Conservation (phyloP, 2,888 invertebrate genomes). For the Drosophila monieri region DNA sequence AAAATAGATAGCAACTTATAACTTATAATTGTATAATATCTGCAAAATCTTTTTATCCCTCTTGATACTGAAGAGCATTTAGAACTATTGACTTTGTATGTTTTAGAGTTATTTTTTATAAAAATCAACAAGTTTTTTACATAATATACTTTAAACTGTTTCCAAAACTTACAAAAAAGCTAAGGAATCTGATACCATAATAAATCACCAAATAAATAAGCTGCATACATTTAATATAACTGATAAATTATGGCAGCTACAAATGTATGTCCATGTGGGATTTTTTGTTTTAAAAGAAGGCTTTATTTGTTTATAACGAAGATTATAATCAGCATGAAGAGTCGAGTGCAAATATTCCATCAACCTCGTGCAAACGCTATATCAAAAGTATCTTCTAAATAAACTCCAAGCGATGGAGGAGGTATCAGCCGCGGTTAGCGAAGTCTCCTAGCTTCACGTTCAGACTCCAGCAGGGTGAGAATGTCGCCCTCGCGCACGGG, state of each 20-base stretch:
- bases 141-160: too few species aligned
- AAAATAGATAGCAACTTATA: not conserved
- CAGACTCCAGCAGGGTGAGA: constrained; percentile 98
- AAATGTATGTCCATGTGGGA: too few species aligned
- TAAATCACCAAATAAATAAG: too few species aligned
- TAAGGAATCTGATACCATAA: too few species aligned
- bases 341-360: not conserved
- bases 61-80: too few species aligned
- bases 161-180: too few species aligned
- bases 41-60: too few species aligned
- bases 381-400: constrained; percentile 76
- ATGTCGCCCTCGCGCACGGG: constrained; percentile 99
- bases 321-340: constrained; percentile 5
- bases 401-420: constrained; percentile 85
- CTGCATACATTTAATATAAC: too few species aligned
- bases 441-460: constrained; percentile 99
- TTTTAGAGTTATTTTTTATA: too few species aligned
- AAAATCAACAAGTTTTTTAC: not conserved
- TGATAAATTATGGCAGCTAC: too few species aligned
- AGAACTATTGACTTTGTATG: too few species aligned
- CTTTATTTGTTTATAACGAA: constrained; percentile 22
- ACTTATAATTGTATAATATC: not conserved
- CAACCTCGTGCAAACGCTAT: constrained; percentile 33
- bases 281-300: too few species aligned
- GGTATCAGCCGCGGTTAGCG: constrained; percentile 89